Base-by-base conservation (phyloP, 2,113 vertebrate genomes). In the Hippocampus mohnikei region DNA sequence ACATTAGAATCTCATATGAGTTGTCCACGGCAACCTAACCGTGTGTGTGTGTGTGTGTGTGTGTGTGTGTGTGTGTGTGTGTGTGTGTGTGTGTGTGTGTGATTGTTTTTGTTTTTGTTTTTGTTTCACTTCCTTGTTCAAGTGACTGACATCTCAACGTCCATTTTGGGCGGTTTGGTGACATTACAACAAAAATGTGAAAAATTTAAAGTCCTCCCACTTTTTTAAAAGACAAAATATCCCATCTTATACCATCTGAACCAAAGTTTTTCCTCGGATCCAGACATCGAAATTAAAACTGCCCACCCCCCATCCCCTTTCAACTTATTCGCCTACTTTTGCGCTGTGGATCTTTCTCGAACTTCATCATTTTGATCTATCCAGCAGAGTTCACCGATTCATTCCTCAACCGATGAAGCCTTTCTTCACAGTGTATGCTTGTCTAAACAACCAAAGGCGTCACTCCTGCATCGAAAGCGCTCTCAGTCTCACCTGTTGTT, bases 401-500 rank as follows among this genome's bases (percentile, higher is more conserved):
- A 60, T 29, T 60, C 20, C 21, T 11, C 53, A 25, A 56, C 13
- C 29, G 56, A 59, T 29, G 5, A 59, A 16, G 11, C 56, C 5
- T 15, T n/a, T 40, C 33, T 41, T 40, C 3, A n/a, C 29, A 21
- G 18, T 40, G 37, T 41, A 23, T 13, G 63, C 46, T 23, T 33
- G 10, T 56, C 21, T 3, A 56, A 23, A 23, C 55, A 50, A 50
- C 12, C 25, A 58, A 58, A 44, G 1, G n/a, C 15, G 12, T 7
- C 40, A 64, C 21, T 15, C 10, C 12, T 18, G 6, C 13, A 65
- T 18, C 15, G 29, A 55, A 68, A 23, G 46, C 33, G 46, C 13
- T 71, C 94, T 92, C 92, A 95, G 95, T 71, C 94, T 92, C 92
- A 95, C 95, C 95, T 97, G 95, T 89, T 94, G 93, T 58, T 59